These are phyloP conservation scores for Umimayanthus kanabou DNA, from an alignment of 92 coral and sea anemone genomes.

Conservation along the genomic window DNA sequence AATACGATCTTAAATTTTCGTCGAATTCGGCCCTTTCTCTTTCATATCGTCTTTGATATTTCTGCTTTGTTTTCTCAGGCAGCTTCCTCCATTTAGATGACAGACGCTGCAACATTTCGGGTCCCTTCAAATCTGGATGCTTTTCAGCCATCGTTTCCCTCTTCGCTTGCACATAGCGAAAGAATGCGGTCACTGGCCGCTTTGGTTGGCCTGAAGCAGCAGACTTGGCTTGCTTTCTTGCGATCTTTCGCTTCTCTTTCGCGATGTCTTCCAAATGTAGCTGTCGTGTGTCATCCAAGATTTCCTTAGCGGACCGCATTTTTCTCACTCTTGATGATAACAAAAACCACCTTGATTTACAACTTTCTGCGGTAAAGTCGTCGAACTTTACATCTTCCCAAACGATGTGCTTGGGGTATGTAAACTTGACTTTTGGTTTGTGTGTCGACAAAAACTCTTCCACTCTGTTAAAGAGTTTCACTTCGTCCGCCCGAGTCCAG, in stretches of 20 bases:
- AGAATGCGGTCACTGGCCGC: conserved; percentile 49
- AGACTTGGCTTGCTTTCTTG: background rate
- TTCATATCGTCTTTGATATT: conserved; percentile 50
- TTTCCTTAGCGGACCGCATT: conserved; percentile 61
- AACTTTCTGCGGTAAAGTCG: conserved; percentile 36
- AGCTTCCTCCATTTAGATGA: conserved; percentile 63
- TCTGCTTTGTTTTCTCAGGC: conserved; percentile 58
- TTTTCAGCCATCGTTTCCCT: conserved; percentile 37
- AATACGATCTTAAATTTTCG: conserved; percentile 44
- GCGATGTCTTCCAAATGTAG: background rate
- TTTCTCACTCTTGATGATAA: conserved; percentile 57
- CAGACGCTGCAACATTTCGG: conserved; percentile 45
- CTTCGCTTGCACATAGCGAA: conserved; percentile 44
- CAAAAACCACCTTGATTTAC: conserved; percentile 38
- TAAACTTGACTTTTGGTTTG: background rate
- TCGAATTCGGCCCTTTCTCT: conserved; percentile 50
- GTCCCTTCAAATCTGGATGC: conserved; percentile 39
- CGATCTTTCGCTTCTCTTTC: background rate
- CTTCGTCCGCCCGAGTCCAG: conserved; percentile 39
- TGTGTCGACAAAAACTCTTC: conserved; percentile 35
- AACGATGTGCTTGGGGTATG: conserved; percentile 48
- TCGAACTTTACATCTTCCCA: conserved; percentile 56
- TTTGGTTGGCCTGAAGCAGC: conserved; percentile 44
- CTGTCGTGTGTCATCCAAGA: conserved; percentile 50
- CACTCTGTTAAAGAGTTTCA: conserved; percentile 43